Evolutionary conservation across 2,797 vertebrate species (phyloP).

Genomic region (Anguilla megastoma): DNA sequence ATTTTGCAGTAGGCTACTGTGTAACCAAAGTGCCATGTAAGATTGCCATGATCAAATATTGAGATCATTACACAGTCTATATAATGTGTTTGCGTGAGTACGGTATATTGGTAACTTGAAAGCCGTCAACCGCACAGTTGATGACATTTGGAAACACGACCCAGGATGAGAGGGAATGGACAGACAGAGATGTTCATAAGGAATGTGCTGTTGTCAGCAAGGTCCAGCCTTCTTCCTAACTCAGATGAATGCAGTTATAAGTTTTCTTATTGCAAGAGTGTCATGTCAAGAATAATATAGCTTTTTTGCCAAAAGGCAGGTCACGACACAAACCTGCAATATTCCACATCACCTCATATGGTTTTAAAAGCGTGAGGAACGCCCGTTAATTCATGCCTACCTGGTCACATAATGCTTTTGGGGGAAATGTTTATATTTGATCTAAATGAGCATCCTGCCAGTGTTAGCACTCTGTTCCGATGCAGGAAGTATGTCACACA

Average conservation of each 20-base stretch:
- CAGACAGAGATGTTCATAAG: too few species aligned
- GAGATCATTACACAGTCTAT: background rate
- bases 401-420: background rate
- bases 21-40: background rate
- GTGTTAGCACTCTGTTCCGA: background rate
- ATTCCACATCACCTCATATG: background rate
- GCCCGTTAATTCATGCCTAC: background rate
- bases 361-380: background rate
- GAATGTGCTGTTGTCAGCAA: too few species aligned
- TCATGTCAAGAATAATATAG: background rate
- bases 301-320: background rate
- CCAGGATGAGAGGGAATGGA: background rate
- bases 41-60: background rate
- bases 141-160: background rate
- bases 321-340: background rate
- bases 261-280: too few species aligned
- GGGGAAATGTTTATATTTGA: background rate
- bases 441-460: constrained; percentile 12
- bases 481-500: background rate
- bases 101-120: background rate
- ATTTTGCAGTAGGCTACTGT: background rate
- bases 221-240: too few species aligned
- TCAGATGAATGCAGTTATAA: too few species aligned
- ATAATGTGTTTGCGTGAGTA: background rate
- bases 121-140: background rate